A percentile compares a stretch with the other conserved stretches of the same genome.
Evolutionary conservation across 1,140 invertebrate species (phyloP).

Genomic region (Magallana gigas): DNA sequence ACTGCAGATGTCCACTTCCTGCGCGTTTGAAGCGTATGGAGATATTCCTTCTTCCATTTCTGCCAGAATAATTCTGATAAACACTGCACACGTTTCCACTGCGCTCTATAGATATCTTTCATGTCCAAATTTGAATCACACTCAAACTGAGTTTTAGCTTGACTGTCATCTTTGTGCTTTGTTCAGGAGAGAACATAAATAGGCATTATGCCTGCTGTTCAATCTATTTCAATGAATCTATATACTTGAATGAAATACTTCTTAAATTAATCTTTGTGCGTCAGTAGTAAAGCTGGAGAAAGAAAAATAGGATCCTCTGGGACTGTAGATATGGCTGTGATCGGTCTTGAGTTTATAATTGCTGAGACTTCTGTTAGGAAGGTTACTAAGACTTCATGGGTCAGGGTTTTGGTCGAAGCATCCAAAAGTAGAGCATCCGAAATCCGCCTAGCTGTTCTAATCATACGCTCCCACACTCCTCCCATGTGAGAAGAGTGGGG

Average conservation of each 20-base stretch:
- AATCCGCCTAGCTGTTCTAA: conserved; percentile 50
- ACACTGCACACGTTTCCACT: conserved; percentile 58
- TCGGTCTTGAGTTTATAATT: conserved; percentile 56
- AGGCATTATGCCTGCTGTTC: no score
- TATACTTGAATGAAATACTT: no score
- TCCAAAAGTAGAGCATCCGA: conserved; percentile 52
- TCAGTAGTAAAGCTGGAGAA: conserved; percentile 53
- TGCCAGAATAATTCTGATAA: conserved; percentile 57
- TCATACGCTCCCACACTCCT: no score
- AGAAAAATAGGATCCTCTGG: conserved; percentile 46
- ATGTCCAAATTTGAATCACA: conserved; percentile 23
- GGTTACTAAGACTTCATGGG: conserved; percentile 58
- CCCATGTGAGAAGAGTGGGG: no score
- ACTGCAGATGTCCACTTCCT: conserved; percentile 30
- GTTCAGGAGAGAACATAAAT: no score
- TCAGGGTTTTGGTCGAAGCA: conserved; percentile 36
- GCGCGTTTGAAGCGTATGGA: conserved; percentile 48
- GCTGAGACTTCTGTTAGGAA: conserved; percentile 55
- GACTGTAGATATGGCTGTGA: conserved; percentile 51
- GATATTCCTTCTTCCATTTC: conserved; percentile 49
- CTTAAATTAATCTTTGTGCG: no score
- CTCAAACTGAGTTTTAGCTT: background rate
- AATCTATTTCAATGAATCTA: no score
- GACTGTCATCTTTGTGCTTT: conserved; percentile 40
- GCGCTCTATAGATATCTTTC: conserved; percentile 51